phyloP scores from a whole-genome alignment of 2,797 vertebrate genomes.

The Cheirogaleus major region DNA sequence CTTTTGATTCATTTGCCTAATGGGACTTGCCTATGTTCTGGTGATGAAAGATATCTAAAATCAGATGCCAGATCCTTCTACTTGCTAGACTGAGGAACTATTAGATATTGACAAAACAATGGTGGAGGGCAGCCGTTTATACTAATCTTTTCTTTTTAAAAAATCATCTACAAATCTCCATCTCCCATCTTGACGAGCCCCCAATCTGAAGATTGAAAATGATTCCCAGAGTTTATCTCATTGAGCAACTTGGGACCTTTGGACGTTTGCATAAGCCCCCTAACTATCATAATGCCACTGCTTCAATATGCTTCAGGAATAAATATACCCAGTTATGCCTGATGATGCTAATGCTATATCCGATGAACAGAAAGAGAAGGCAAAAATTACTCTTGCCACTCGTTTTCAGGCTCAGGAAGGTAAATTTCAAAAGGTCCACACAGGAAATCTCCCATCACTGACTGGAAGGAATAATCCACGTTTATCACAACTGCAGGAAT shows the following conservation, averaged over 20 bases:
- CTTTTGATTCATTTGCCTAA: constrained; percentile 28
- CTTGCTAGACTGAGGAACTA: not conserved
- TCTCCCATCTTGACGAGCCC: not conserved
- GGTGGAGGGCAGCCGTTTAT: not conserved
- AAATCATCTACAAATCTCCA: not conserved
- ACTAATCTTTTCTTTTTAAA: not conserved
- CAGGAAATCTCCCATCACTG: not conserved
- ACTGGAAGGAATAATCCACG: not conserved
- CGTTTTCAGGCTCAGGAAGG: not conserved
- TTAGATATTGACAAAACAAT: not conserved
- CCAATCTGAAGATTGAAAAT: not conserved
- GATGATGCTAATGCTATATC: not conserved
- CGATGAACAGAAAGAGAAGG: constrained; percentile 6
- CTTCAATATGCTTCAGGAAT: not conserved
- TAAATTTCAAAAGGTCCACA: not conserved
- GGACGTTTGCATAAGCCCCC: not conserved
- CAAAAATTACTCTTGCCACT: not conserved
- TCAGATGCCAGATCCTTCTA: not conserved
- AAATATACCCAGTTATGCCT: not conserved
- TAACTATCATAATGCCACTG: not conserved
- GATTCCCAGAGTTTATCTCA: constrained; percentile 19
- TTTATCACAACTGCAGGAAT: not conserved
- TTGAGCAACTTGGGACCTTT: not conserved
- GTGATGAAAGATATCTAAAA: constrained; percentile 60
- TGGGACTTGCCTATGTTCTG: not conserved